Evolutionary conservation across 1,140 invertebrate species (phyloP), one percentile per base, ranked within the genome.

Genomic region (Ips typographus): DNA sequence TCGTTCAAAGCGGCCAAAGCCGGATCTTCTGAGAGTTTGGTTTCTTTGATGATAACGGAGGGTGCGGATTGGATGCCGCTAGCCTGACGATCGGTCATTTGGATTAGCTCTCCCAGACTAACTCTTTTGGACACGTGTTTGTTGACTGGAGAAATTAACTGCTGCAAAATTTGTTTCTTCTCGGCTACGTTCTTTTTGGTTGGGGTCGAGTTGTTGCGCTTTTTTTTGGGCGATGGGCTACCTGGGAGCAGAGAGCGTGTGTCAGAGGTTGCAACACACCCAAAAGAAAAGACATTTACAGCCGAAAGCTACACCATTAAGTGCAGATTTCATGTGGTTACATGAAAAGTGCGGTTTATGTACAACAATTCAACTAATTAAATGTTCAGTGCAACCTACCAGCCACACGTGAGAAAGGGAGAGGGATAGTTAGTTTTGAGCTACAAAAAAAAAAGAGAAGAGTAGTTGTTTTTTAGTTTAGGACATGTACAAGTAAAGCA

Each of bases 101-200:
- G 86, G 70, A 90, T 88, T 36, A 90, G 83, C 73, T 91, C 89
- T 57, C 87, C 88, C 78, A 87, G 82, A 60, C 83, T 87, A 52
- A 88, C 84, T 78, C 86, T 85, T 68, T 84, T 83, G 0, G 82
- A 79, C 68, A 81, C 79, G 66, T 85, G 76, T 74, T 82, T 76
- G 74, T 72, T 78, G 36, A 78, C 75, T 5, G 84, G 82, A 6
- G 85, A 83, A 1, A 91, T 87, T 6, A 91, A 80, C 74, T 90
- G 89, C 76, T 91, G 88, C 3, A 91, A 82, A 64, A 91, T 90
- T 80, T 89, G 88, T 75, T 90, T 90, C 76, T 89, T 90, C 77
- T 90, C 88, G 41, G 85, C 87, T 69, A 86, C 86, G 76, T 86
- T 88, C 78, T 87, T 88, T 80, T 86, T 88, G 51, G 85, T 87